Evolutionary conservation across 2,113 vertebrate genomes (phyloP).

Genomic region (Oncorhynchus nerka): DNA sequence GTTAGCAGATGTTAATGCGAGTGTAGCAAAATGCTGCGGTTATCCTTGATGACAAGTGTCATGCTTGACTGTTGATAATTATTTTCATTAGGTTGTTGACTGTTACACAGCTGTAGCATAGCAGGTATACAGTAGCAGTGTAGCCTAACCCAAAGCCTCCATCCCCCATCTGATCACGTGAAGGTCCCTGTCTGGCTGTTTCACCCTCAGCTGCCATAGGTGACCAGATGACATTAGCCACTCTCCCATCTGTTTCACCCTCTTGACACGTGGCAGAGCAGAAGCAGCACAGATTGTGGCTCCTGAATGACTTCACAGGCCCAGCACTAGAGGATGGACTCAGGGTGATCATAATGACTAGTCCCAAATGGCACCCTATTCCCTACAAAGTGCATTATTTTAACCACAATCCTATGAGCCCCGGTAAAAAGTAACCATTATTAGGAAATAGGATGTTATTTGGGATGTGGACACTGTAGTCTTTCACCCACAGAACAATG

Average conservation of each 20-base stretch:
- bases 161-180: neutral
- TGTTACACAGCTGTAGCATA: no score
- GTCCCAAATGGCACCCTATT: no score
- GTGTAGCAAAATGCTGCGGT: no score
- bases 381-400: no score
- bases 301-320: neutral
- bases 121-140: neutral
- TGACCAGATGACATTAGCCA: neutral
- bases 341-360: neutral
- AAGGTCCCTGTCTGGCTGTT: neutral
- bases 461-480: no score
- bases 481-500: no score
- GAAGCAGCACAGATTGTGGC: neutral
- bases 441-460: no score
- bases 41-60: neutral
- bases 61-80: neutral
- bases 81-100: neutral
- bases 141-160: neutral
- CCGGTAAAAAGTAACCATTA: no score
- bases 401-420: no score
- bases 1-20: no score
- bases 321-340: neutral
- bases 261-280: neutral
- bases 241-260: neutral
- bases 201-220: neutral